These are phyloP conservation scores for Syritta pipiens DNA, from an alignment of 2,888 invertebrate species.

Conservation along the genomic window DNA sequence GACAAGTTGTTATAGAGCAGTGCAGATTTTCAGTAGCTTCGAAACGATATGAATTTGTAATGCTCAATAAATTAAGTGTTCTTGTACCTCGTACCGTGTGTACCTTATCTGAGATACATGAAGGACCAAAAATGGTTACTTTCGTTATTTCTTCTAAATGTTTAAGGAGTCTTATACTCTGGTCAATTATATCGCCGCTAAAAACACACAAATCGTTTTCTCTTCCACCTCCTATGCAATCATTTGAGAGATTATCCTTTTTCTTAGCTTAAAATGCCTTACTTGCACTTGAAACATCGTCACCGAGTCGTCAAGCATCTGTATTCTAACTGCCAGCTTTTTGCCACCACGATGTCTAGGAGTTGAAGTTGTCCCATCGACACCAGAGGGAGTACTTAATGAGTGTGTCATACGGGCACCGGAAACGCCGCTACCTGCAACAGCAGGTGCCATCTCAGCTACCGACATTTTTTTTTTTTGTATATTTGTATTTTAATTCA, in stretches of 20 bases:
- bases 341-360: slow-evolving; percentile 92
- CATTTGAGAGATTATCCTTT: neutral
- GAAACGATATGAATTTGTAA: too few species aligned
- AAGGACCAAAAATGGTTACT: too few species aligned
- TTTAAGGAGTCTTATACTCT: too few species aligned
- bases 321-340: slow-evolving; percentile 92
- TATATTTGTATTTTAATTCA: neutral
- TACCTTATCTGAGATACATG: too few species aligned
- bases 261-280: slow-evolving; percentile 72
- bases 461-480: slow-evolving; percentile 74
- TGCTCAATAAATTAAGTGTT: too few species aligned
- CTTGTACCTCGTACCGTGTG: too few species aligned
- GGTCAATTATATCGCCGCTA: too few species aligned
- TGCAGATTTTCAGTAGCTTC: too few species aligned
- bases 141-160: too few species aligned
- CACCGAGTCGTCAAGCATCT: slow-evolving; percentile 93
- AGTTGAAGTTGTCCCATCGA: slow-evolving; percentile 85
- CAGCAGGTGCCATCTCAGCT: slow-evolving; percentile 77
- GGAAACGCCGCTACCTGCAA: slow-evolving; percentile 69
- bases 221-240: neutral
- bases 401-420: slow-evolving; percentile 89
- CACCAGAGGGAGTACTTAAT: slow-evolving; percentile 90
- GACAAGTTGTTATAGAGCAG: too few species aligned
- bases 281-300: slow-evolving; percentile 97
- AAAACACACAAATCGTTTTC: too few species aligned